Base-by-base conservation (phyloP, 1,140 invertebrate species). In the Zaprionus gabonicus region DNA sequence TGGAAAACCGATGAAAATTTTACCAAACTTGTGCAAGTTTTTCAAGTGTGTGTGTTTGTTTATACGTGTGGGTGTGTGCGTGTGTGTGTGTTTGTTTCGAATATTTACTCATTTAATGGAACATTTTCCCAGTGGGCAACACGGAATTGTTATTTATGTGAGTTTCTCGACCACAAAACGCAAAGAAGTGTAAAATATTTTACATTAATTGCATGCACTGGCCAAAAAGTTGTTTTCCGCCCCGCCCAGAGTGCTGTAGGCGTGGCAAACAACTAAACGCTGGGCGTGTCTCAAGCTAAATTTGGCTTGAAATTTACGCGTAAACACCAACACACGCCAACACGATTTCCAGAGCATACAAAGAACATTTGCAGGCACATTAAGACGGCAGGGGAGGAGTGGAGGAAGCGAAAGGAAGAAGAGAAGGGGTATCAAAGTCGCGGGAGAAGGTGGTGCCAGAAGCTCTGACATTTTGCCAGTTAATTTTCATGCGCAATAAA, bases 401-500 rank as follows among this genome's bases (percentile, higher is more conserved):
- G n/a, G 27, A 0, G 27, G 7, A 28, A 28, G 23, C 13, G 17
- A 13, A 25, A n/a, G 36, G 12, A 28, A 27, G 28, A 17, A 23
- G 23, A 23, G 23, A 23, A 9, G 51, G 46, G 17, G 62, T 28
- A 23, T 1, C 17, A 44, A 17, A 4, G n/a, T 20, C 41, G 7
- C n/a, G 13, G 10, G 4, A 15, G 27, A 31, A 4, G 53, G 53
- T 13, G 10, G 10, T 25, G 66, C 28, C 41, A 59, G 57, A 23
- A 44, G 15, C 36, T 56, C 53, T 74, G 59, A 72, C 79, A 65
- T 71, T 86, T 72, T 68, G 72, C 69, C 78, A 90, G 85, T 88
- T 90, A 84, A 84, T 88, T 88, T 88, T 71, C 85, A 72, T 79
- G 81, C 58, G 85, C 81, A 88, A 88, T 88, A 88, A 88, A 88